phyloP scores from a whole-genome alignment of 2,797 vertebrate species.

The Streptopelia turtur region DNA sequence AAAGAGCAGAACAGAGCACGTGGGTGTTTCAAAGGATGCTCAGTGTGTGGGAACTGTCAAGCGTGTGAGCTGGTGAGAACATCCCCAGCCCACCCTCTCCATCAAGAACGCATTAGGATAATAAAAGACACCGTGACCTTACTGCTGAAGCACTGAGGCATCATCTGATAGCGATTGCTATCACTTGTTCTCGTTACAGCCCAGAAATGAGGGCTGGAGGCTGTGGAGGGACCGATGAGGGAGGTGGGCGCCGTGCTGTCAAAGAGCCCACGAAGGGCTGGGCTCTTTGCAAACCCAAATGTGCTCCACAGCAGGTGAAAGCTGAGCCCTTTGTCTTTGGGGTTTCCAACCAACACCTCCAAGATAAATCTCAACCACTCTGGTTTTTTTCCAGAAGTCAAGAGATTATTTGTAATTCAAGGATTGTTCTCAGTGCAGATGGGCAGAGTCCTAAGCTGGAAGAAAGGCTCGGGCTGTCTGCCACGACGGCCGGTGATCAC shows the following conservation, averaged over 20 bases:
- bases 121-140: neutral
- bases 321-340: neutral
- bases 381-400: neutral
- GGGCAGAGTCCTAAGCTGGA: neutral
- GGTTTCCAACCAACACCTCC: neutral
- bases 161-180: neutral
- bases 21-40: neutral
- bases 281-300: neutral
- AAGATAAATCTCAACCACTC: neutral
- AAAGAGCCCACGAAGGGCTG: neutral
- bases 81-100: neutral
- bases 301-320: neutral
- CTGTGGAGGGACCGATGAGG: rapidly evolving
- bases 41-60: neutral
- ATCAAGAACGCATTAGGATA: neutral
- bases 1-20: neutral
- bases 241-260: neutral
- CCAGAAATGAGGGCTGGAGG: neutral
- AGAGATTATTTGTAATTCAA: neutral
- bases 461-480: neutral
- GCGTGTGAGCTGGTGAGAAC: neutral
- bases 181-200: neutral
- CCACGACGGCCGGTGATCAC: neutral
- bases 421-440: neutral
- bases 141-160: neutral